A percentile compares a stretch with the other conserved stretches of the same genome.
Conservation (phyloP, 2,888 invertebrate genomes). For the Emesis russula region DNA sequence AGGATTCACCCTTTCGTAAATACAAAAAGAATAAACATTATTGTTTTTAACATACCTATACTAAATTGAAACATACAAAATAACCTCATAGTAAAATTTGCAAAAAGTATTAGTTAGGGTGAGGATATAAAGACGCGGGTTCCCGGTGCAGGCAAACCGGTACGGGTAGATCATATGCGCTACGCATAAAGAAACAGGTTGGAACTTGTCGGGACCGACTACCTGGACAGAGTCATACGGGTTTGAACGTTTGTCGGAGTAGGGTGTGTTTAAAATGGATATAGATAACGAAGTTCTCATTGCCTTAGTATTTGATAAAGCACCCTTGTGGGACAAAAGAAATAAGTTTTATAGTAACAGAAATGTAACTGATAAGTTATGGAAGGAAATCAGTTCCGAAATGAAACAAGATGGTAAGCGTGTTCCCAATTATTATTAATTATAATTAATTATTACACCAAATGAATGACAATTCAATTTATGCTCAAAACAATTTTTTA, state of each 20-base stretch:
- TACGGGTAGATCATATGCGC: not conserved
- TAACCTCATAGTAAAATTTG: no score
- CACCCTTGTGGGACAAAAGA: constrained; percentile 19
- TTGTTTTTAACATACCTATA: no score
- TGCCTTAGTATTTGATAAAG: constrained; percentile 17
- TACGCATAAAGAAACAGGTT: constrained; percentile 9
- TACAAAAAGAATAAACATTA: no score
- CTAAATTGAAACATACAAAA: no score
- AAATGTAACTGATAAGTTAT: constrained; percentile 11
- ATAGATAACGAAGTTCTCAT: constrained; percentile 17
- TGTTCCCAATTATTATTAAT: constrained; percentile 3
- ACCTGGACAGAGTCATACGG: not conserved
- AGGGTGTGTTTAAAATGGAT: not conserved
- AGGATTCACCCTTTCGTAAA: no score
- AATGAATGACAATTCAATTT: no score
- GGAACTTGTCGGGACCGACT: constrained; percentile 9
- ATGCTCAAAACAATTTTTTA: no score
- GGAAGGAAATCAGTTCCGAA: constrained; percentile 22
- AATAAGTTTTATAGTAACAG: constrained; percentile 13
- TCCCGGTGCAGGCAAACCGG: no score
- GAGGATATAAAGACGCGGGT: no score
- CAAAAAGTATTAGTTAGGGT: no score
- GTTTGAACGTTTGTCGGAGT: not conserved
- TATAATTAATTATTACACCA: not conserved
- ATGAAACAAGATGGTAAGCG: constrained; percentile 21